A percentile compares a stretch with the other conserved stretches of the same genome.
Evolutionary conservation across 1,140 invertebrate species (phyloP).

Genomic region (Drosophila bocqueti): DNA sequence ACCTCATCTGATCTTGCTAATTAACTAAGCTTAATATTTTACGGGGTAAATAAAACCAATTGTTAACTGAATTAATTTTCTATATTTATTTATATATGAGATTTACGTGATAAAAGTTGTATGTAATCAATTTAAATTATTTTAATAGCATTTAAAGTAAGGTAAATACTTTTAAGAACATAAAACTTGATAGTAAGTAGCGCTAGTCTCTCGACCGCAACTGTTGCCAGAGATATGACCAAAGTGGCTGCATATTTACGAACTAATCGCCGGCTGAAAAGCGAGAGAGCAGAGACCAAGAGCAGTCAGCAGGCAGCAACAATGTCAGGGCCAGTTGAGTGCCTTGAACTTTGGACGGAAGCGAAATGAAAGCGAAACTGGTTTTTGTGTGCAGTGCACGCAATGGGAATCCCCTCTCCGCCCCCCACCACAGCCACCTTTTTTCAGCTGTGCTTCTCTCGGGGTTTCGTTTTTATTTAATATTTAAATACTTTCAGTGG

Average conservation of each 20-base stretch:
- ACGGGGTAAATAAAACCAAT: too few species aligned
- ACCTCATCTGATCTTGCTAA: too few species aligned
- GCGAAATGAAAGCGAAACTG: constrained; percentile 45
- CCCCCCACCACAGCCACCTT: neutral
- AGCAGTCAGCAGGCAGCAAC: neutral
- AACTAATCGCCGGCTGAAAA: neutral
- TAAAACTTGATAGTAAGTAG: neutral
- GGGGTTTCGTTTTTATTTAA: constrained; percentile 7
- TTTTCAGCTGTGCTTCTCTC: neutral
- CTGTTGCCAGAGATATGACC: constrained; percentile 5
- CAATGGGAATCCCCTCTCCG: constrained; percentile 2
- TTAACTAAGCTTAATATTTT: too few species aligned
- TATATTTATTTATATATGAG: neutral
- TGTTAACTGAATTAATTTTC: too few species aligned
- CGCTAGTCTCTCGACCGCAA: neutral
- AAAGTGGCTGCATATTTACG: constrained; percentile 14
- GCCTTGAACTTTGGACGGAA: constrained; percentile 36
- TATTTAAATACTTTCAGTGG: constrained; percentile 27
- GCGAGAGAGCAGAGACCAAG: neutral
- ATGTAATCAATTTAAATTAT: neutral
- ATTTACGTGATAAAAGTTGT: neutral
- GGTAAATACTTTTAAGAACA: neutral
- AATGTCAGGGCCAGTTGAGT: constrained; percentile 39
- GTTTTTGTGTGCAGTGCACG: constrained; percentile 37
- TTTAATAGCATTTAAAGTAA: neutral